phyloP scores from a whole-genome alignment of 2,113 vertebrate species.

The Triplophysa tibetana region DNA sequence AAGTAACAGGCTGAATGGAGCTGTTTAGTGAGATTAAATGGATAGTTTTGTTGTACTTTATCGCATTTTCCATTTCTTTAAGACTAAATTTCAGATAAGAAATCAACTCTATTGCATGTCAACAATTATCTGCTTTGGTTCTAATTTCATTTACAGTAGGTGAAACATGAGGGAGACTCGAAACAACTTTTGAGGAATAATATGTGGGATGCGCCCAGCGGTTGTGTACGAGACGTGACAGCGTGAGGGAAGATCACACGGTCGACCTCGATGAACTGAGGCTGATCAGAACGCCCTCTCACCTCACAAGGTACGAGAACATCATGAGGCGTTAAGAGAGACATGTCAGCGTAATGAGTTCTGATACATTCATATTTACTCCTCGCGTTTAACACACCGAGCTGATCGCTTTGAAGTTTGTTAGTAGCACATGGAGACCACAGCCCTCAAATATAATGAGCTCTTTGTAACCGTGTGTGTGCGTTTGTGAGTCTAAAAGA shows the following conservation, averaged over 20 bases:
- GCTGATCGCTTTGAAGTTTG: slow-evolving; percentile 39
- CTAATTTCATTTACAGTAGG: not conserved
- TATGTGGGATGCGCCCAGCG: not conserved
- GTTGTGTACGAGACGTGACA: not conserved
- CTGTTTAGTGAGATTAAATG: not conserved
- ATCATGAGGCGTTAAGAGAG: not conserved
- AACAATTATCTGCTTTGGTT: not conserved
- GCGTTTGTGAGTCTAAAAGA: not conserved
- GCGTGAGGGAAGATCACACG: not conserved
- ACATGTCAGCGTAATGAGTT: slow-evolving; percentile 13
- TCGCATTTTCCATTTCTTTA: not conserved
- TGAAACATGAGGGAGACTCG: too few species aligned
- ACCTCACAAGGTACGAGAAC: slow-evolving; percentile 11
- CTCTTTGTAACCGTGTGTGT: not conserved
- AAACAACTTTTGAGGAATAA: not conserved
- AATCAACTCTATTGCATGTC: not conserved
- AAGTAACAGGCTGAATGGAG: not conserved
- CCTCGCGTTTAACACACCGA: slow-evolving; percentile 8
- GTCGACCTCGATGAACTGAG: not conserved
- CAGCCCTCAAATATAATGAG: slow-evolving; percentile 24
- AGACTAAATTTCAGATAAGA: too few species aligned
- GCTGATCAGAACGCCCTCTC: not conserved
- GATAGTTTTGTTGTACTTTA: not conserved
- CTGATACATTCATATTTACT: slow-evolving; percentile 22
- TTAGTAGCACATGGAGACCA: slow-evolving; percentile 27